A percentile compares a stretch with the other conserved stretches of the same genome.
Evolutionary conservation across 2,797 vertebrate genomes (phyloP).

Genomic region (Chromis chromis): DNA sequence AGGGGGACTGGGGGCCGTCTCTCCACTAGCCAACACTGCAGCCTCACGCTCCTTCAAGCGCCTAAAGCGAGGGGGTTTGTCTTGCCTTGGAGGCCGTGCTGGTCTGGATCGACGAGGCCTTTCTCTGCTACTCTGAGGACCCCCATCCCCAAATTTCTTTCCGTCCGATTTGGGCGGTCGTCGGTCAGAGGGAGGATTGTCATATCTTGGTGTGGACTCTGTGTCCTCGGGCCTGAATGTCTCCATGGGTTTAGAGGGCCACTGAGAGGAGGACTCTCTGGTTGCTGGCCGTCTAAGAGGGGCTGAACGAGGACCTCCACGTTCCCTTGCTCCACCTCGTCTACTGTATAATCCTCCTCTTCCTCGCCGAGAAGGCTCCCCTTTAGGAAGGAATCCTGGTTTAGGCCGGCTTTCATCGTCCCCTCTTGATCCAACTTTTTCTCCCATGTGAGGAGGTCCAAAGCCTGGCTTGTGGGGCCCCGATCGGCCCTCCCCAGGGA

Average conservation of each 20-base stretch:
- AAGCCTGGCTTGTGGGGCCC: constrained; percentile 77
- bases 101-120: constrained; percentile 93
- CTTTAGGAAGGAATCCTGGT: constrained; percentile 96
- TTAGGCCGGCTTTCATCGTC: constrained; percentile 93
- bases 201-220: constrained; percentile 81
- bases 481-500: constrained; percentile 76
- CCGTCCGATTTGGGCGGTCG: constrained; percentile 90
- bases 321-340: constrained; percentile 89
- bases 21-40: constrained; percentile 85
- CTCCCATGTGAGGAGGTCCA: constrained; percentile 74
- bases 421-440: constrained; percentile 76
- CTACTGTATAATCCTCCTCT: constrained; percentile 93
- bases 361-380: constrained; percentile 94
- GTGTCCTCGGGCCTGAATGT: constrained; percentile 90
- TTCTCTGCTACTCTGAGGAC: constrained; percentile 89
- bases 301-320: constrained; percentile 88
- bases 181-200: constrained; percentile 77
- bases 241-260: constrained; percentile 89
- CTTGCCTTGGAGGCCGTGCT: constrained; percentile 94
- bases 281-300: constrained; percentile 88
- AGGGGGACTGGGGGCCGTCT: constrained; percentile 79
- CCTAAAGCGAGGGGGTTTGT: constrained; percentile 96
- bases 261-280: constrained; percentile 87
- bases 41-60: constrained; percentile 92
- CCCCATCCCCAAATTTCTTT: constrained; percentile 90